Evolutionary conservation across 2,113 vertebrate species (phyloP).

Genomic region (Urocitellus parryii): DNA sequence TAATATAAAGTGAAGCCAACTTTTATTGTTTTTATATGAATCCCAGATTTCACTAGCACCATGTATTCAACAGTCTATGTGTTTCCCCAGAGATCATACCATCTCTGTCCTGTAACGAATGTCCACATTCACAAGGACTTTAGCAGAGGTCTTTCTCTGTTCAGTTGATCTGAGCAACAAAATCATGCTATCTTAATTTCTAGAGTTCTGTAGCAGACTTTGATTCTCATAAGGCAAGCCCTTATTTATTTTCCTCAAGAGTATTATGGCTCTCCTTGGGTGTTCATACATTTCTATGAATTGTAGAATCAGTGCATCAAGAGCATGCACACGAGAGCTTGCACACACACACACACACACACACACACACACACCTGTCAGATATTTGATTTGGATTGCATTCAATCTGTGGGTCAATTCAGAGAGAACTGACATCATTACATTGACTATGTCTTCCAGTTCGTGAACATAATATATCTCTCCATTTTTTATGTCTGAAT

Average conservation of each 20-base stretch:
- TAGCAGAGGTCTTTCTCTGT: not conserved
- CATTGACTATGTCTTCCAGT: not conserved
- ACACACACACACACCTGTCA: not conserved
- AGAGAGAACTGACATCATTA: not conserved
- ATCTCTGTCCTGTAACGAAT: not conserved
- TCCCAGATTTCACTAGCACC: not conserved
- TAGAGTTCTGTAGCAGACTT: not conserved
- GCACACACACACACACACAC: no score
- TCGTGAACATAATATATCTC: not conserved
- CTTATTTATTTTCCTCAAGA: not conserved
- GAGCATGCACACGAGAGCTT: rapidly evolving
- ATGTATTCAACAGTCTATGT: not conserved
- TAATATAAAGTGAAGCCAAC: not conserved
- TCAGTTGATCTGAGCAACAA: not conserved
- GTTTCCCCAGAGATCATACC: not conserved
- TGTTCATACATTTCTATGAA: not conserved
- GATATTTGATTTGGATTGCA: not conserved
- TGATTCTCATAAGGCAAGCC: not conserved
- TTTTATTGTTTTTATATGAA: not conserved
- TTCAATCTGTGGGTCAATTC: not conserved
- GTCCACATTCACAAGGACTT: not conserved
- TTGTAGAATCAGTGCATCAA: not conserved
- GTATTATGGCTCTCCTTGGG: not conserved
- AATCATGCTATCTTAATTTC: not conserved
- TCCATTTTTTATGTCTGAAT: not conserved